Base-by-base conservation (phyloP, 2,797 vertebrate species). In the Diplodus sargus region DNA sequence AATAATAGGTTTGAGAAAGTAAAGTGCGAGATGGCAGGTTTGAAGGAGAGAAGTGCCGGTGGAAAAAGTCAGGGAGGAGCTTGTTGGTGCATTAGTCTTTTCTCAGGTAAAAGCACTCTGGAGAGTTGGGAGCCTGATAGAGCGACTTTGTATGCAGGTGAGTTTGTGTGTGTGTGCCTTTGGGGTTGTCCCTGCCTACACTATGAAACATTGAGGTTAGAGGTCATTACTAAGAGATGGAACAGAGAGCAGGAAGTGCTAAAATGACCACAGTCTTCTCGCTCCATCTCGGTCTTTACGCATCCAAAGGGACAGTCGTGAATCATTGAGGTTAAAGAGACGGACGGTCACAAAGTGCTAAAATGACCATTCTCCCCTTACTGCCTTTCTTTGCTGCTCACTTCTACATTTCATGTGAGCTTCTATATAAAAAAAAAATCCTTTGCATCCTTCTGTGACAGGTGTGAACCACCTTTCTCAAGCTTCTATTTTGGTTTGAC, bases 201-300 rank as follows among this genome's bases (percentile, higher is more conserved):
- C 68, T 51, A 89, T 92, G 70, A 91, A 90, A 89, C 85, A 88
- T 86, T 86, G 69, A 89, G 80, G 85, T 83, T 83, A 78, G 74
- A 84, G 78, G 76, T 84, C 78, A 84, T 87, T 73, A 89, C 82
- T 85, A 70, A 90, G 83, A 89, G 75, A 90, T 91, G 79, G 84
- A 77, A 43, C 34, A 60, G 64, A 83, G 15, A 63, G 53, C 79
- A 74, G 66, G 49, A 86, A 65, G 89, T 90, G 90, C 87, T 90
- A 92, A 93, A 93, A 91, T 81, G 78, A 88, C 85, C 74, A 81
- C 85, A 81, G 49, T 62, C 42, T 48, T 76, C 22, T 43, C 17
- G 1, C 34, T 82, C 64, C 25, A 23, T 78, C 65, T 57, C 22
- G 22, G 34, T 67, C 71, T 66, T 47, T 43, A 12, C 45, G 54